Evolutionary conservation across 2,797 vertebrate species (phyloP).

Genomic region (Euphonia xanthogaster): DNA sequence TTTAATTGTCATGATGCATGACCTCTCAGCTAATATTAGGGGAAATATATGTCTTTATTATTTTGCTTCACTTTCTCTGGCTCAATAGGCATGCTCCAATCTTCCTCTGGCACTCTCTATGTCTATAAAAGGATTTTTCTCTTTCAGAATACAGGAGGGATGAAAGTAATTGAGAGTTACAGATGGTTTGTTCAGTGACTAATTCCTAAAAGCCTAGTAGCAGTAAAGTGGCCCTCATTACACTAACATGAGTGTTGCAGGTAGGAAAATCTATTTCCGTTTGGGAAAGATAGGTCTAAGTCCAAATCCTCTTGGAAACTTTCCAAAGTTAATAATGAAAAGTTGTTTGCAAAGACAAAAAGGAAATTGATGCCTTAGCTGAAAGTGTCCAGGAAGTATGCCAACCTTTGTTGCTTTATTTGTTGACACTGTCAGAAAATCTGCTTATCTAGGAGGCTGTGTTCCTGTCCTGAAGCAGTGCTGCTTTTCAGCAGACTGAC

Average conservation of each 20-base stretch:
- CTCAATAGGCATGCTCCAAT: not conserved
- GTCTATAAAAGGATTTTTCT: not conserved
- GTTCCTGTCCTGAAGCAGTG: not conserved
- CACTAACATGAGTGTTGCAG: not conserved
- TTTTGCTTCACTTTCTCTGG: not conserved
- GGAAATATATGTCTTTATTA: not conserved
- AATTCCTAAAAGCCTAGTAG: conserved; percentile 18
- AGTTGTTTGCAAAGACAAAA: not conserved
- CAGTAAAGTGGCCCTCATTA: not conserved
- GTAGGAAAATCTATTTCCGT: not conserved
- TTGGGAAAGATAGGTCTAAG: not conserved
- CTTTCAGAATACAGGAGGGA: not conserved
- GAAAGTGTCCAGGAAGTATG: not conserved
- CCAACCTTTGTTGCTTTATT: not conserved
- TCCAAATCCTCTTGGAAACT: not conserved
- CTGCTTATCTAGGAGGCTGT: not conserved
- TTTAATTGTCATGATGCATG: not conserved
- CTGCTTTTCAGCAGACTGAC: not conserved
- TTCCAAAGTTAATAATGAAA: not conserved
- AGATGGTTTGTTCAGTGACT: not conserved
- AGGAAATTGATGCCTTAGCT: not conserved
- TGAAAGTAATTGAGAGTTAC: not conserved
- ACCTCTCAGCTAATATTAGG: not conserved
- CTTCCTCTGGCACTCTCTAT: not conserved
- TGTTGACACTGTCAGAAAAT: not conserved